A percentile compares a stretch with the other conserved stretches of the same genome.
These are phyloP conservation scores for Trogon melanurus DNA, from an alignment of 2,113 vertebrate species.

Conservation along the genomic window DNA sequence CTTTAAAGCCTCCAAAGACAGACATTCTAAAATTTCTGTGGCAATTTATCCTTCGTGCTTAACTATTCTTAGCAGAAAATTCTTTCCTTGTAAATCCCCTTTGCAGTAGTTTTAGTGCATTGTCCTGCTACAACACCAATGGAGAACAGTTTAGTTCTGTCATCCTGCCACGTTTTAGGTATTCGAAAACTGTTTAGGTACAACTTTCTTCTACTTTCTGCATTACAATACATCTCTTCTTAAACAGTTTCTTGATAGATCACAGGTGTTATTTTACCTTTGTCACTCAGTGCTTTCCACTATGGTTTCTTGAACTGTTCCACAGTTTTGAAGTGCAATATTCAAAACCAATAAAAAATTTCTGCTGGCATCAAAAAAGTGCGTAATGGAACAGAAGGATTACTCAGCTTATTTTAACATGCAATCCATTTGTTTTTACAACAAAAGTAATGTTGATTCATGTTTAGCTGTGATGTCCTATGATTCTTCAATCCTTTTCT, in stretches of 20 bases:
- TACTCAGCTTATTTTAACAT: not conserved
- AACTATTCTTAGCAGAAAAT: conserved; percentile 33
- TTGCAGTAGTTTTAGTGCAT: not conserved
- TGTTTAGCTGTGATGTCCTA: not conserved
- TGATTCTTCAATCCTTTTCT: not conserved
- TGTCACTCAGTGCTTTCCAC: not conserved
- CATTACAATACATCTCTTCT: not conserved
- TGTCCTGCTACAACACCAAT: not conserved
- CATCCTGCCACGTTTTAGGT: not conserved
- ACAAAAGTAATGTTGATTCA: not conserved
- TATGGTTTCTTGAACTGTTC: not conserved
- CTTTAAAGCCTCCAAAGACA: conserved; percentile 18
- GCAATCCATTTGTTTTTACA: not conserved
- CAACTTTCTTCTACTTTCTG: not conserved
- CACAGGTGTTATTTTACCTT: not conserved
- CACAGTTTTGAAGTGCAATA: not conserved
- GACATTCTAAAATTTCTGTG: conserved; percentile 21
- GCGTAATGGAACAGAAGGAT: not conserved
- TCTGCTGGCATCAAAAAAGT: not conserved
- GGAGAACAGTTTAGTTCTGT: not conserved
- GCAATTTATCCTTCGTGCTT: conserved; percentile 8
- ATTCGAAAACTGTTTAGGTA: not conserved
- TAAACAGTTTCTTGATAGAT: not conserved
- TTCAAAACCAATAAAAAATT: not conserved
- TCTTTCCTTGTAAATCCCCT: conserved; percentile 5